Evolutionary conservation across 2,797 vertebrate species (phyloP).

Genomic region (Cossypha niveicapilla): DNA sequence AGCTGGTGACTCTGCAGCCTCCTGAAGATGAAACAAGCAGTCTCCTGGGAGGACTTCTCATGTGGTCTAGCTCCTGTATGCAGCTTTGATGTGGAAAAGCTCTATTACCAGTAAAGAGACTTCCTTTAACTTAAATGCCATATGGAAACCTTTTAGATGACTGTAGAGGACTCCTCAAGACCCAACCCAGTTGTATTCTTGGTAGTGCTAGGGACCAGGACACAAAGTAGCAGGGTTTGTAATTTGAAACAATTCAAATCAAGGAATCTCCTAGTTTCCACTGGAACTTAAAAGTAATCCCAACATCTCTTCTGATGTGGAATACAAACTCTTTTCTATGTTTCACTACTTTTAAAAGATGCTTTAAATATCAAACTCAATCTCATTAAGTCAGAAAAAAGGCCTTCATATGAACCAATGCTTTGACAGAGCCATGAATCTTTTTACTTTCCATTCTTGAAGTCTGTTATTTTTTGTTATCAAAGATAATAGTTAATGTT

Average conservation of each 20-base stretch:
- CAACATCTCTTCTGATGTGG: not conserved
- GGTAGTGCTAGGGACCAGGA: not conserved
- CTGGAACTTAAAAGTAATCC: not conserved
- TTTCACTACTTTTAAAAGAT: not conserved
- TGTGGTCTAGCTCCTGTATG: accelerated
- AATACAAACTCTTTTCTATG: not conserved
- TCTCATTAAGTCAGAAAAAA: not conserved
- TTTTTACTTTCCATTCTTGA: not conserved
- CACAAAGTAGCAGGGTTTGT: not conserved
- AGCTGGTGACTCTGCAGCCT: not conserved
- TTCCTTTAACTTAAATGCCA: not conserved
- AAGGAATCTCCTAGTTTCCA: not conserved
- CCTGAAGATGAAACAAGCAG: not conserved
- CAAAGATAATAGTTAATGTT: not conserved
- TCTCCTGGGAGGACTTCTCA: not conserved
- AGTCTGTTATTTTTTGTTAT: not conserved
- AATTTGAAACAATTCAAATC: not conserved
- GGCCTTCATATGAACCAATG: not conserved
- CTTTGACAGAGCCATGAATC: not conserved
- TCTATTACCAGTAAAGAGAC: not conserved
- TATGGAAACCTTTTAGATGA: not conserved
- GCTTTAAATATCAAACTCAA: not conserved
- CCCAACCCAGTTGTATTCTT: not conserved
- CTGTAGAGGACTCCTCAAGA: not conserved
- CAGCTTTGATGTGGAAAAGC: not conserved